Base-by-base conservation (phyloP, 2,888 invertebrate species). In the Drosophila atripex region DNA sequence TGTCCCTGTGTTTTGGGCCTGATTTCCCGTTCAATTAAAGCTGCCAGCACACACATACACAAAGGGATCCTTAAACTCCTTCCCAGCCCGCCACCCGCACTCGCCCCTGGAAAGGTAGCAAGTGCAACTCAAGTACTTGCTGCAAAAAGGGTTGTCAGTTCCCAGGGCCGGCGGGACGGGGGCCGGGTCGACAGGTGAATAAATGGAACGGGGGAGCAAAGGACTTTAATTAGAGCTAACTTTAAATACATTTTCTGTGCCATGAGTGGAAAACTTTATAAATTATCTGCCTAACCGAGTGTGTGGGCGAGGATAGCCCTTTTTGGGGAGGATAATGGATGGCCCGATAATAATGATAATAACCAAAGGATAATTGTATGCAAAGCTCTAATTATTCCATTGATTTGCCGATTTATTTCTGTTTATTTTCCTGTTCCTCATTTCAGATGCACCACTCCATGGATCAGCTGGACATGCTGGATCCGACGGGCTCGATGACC, bases 391-490 rank as follows among this genome's bases (percentile, higher is more conserved):
- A 35, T 7, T 35, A 35, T 35, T n/a, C n/a, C 5, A n/a, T 35
- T 12, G 12, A 32, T 32, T 32, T 32, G 12, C 1, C 9, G 28
- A 28, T 28, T 28, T 3, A 28, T 28, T 28, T 9, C 28, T 28
- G 3, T 28, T 28, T 28, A 30, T 28, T 25, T 53, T 53, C n/a
- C 32, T 4, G 9, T 28, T 28, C 8, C 3, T 3, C 1, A 6
- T 41, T 23, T 5, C 68, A 97, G 97, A 97, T 98, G 97, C 97
- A 97, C 90, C 96, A 96, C 84, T 95, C 96, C 53, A 97, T 97
- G 97, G 97, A 97, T 91, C 96, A 97, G 12, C 92, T 98, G 87
- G 97, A 97, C 91, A 97, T 97, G 96, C 92, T 98, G 88, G 97
- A 97, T 90, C 97, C 97, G 16, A 95, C 97, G 39, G 95, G 96